Evolutionary conservation across 2,797 vertebrate species (phyloP).

Genomic region (Pantherophis vulpinus): DNA sequence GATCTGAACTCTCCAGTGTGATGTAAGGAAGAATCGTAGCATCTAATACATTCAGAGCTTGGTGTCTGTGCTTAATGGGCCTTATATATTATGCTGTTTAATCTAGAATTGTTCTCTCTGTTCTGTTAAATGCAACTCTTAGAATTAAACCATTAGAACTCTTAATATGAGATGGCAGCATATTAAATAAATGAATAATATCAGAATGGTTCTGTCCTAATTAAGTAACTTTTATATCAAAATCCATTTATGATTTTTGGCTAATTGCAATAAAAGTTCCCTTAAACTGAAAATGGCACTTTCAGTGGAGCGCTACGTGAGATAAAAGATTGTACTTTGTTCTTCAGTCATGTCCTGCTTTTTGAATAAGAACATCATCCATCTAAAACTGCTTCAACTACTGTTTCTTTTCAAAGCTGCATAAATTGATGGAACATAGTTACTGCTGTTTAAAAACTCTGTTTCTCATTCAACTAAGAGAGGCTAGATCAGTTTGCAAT

Average conservation of each 20-base stretch:
- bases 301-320: slow-evolving; percentile 39
- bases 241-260: slow-evolving; percentile 53
- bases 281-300: slow-evolving; percentile 46
- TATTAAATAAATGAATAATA: not conserved
- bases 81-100: not conserved
- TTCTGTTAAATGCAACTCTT: not conserved
- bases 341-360: slow-evolving; percentile 70
- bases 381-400: slow-evolving; percentile 67
- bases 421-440: slow-evolving; percentile 56
- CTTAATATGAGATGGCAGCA: not conserved
- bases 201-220: not conserved
- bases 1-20: not conserved
- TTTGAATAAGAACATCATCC: slow-evolving; percentile 67
- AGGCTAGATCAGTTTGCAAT: slow-evolving; percentile 42
- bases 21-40: not conserved
- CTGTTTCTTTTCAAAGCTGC: slow-evolving; percentile 69
- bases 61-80: not conserved
- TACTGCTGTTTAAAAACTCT: slow-evolving; percentile 56
- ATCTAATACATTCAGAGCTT: not conserved
- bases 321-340: slow-evolving; percentile 69
- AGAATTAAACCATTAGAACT: slow-evolving; percentile 8
- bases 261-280: slow-evolving; percentile 48
- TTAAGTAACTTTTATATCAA: slow-evolving; percentile 25
- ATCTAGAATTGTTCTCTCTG: not conserved
- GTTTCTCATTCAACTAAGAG: slow-evolving; percentile 55